Conservation (phyloP, 92 coral and sea anemone genomes). For the Siderastrea radians region DNA sequence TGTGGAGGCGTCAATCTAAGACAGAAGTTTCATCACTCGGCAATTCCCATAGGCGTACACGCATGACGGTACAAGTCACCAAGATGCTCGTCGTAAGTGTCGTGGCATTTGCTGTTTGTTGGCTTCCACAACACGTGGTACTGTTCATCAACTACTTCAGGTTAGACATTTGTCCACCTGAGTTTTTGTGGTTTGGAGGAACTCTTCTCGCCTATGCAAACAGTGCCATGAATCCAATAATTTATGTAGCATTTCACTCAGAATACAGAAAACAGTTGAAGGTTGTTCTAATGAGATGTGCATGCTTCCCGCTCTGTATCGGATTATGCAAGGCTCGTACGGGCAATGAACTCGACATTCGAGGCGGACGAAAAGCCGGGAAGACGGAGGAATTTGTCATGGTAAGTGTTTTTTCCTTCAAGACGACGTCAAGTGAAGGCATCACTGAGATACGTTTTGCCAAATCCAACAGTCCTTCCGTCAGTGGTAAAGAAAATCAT, state of each 20-base stretch:
- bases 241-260: slow-evolving; percentile 30
- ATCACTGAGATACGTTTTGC: no score
- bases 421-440: no score
- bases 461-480: no score
- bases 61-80: slow-evolving; percentile 34
- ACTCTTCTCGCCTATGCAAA: slow-evolving; percentile 28
- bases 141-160: slow-evolving; percentile 30
- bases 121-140: slow-evolving; percentile 47
- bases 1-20: slow-evolving; percentile 62
- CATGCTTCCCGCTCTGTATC: not conserved
- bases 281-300: not conserved
- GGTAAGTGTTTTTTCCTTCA: no score
- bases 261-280: slow-evolving; percentile 34
- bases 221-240: slow-evolving; percentile 46
- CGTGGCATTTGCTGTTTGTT: slow-evolving; percentile 39
- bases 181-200: slow-evolving; percentile 52
- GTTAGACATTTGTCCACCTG: slow-evolving; percentile 35
- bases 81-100: slow-evolving; percentile 43
- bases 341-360: no score
- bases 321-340: not conserved
- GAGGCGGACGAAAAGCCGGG: no score
- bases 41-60: slow-evolving; percentile 13
- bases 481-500: no score
- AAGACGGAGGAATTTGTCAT: no score
- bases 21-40: slow-evolving; percentile 14